Evolutionary conservation across 2,797 vertebrate species (phyloP).

Genomic region (Siniperca obscura): DNA sequence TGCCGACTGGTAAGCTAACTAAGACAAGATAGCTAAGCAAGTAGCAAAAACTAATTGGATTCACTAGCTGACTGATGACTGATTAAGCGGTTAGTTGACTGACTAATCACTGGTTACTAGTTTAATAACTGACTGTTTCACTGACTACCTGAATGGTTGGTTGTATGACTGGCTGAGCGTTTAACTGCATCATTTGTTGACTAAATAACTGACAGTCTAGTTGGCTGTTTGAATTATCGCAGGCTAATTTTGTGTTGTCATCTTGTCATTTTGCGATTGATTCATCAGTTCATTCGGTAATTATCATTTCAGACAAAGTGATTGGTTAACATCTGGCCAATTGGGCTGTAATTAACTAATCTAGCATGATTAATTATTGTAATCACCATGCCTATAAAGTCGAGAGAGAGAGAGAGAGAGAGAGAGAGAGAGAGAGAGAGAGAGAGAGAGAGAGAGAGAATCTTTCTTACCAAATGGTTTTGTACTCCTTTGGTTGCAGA

Average conservation of each 20-base stretch:
- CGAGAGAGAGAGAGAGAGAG: constrained; percentile 6
- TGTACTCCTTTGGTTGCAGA: constrained; percentile 81
- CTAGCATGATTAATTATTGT: constrained; percentile 55
- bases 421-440: neutral
- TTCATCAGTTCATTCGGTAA: constrained; percentile 53
- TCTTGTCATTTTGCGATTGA: constrained; percentile 61
- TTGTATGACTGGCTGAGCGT: constrained; percentile 12
- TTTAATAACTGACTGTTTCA: constrained; percentile 11
- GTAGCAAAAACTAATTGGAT: neutral
- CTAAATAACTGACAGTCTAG: constrained; percentile 25
- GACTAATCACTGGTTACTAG: constrained; percentile 5
- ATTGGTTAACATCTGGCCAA: constrained; percentile 70
- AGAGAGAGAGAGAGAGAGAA: neutral
- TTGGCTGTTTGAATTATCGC: constrained; percentile 39
- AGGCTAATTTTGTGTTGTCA: constrained; percentile 52
- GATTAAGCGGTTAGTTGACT: neutral
- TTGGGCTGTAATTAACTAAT: constrained; percentile 59
- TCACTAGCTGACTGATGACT: constrained; percentile 10
- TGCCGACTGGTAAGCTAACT: neutral
- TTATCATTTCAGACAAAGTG: constrained; percentile 66
- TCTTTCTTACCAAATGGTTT: constrained; percentile 69
- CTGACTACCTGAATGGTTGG: neutral
- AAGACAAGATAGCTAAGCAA: neutral
- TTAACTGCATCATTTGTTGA: constrained; percentile 45
- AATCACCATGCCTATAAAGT: constrained; percentile 41